phyloP scores from a whole-genome alignment of 2,797 vertebrate species.

The Halcyon chelicuti region DNA sequence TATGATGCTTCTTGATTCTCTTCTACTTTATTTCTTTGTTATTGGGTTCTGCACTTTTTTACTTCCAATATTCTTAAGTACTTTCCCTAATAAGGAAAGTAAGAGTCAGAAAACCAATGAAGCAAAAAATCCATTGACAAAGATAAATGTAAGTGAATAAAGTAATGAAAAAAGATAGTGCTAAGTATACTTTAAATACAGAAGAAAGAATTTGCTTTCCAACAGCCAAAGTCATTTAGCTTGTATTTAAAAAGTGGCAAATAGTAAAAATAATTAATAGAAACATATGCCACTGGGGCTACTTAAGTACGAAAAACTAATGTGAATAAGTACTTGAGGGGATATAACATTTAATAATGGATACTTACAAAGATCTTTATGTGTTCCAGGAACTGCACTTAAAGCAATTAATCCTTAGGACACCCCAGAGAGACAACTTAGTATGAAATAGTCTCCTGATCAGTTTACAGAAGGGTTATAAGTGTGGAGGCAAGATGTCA shows the following conservation, averaged over 20 bases:
- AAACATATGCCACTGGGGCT: not conserved
- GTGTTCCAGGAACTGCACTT: constrained; percentile 34
- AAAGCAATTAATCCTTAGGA: constrained; percentile 42
- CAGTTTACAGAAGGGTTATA: not conserved
- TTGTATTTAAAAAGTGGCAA: constrained; percentile 8
- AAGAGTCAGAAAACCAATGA: not conserved
- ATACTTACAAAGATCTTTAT: constrained; percentile 25
- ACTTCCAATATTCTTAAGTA: not conserved
- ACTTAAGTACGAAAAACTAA: constrained; percentile 12
- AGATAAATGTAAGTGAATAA: not conserved
- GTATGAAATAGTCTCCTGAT: not conserved
- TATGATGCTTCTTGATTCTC: not conserved
- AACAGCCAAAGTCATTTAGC: not conserved
- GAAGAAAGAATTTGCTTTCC: not conserved
- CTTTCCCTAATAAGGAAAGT: not conserved
- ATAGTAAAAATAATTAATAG: constrained; percentile 51
- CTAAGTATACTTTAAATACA: not conserved
- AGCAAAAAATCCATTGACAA: not conserved
- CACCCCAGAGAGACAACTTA: not conserved
- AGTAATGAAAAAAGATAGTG: not conserved
- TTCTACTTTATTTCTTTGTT: not conserved
- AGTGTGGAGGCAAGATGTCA: not conserved
- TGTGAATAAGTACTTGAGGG: constrained; percentile 16
- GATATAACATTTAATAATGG: constrained; percentile 26
- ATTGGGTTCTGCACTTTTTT: not conserved